Percentiles rank a stretch among this genome's conserved stretches.
Evolutionary conservation across 2,113 vertebrate genomes (phyloP).

Genomic region (Piprites chloris): DNA sequence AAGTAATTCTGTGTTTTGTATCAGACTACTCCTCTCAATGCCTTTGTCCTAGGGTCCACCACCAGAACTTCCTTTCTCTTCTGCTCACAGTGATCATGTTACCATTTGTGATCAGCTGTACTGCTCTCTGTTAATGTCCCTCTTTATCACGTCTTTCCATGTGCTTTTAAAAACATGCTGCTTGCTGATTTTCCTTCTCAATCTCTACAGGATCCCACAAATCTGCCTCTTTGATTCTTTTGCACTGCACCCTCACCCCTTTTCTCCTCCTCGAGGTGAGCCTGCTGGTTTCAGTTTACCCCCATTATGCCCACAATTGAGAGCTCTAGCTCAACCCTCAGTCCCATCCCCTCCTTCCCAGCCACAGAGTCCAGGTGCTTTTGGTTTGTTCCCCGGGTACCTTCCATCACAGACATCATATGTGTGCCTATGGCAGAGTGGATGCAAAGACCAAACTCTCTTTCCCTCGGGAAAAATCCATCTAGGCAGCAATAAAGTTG

Average conservation of each 20-base stretch:
- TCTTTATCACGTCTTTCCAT: background rate
- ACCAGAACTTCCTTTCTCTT: background rate
- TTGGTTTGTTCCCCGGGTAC: too few relatives aligned
- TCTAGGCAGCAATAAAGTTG: background rate
- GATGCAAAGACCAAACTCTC: background rate
- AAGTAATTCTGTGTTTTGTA: background rate
- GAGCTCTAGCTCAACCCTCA: background rate
- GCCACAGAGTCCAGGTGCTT: background rate
- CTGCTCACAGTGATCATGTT: background rate
- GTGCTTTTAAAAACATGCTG: background rate
- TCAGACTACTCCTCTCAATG: background rate
- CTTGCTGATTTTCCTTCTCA: background rate
- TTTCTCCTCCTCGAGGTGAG: background rate
- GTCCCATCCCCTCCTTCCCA: background rate
- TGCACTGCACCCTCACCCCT: background rate
- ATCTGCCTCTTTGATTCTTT: background rate
- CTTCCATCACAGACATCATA: background rate
- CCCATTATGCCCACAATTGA: background rate
- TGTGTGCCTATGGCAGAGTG: accelerated
- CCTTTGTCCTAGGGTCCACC: background rate
- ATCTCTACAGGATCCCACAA: background rate
- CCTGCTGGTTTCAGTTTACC: background rate
- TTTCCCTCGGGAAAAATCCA: background rate
- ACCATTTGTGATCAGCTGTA: background rate
- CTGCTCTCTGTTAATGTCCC: background rate